Percentiles rank a stretch among this genome's conserved stretches.
Evolutionary conservation across 2,113 vertebrate genomes (phyloP).

Genomic region (Strigops habroptila): DNA sequence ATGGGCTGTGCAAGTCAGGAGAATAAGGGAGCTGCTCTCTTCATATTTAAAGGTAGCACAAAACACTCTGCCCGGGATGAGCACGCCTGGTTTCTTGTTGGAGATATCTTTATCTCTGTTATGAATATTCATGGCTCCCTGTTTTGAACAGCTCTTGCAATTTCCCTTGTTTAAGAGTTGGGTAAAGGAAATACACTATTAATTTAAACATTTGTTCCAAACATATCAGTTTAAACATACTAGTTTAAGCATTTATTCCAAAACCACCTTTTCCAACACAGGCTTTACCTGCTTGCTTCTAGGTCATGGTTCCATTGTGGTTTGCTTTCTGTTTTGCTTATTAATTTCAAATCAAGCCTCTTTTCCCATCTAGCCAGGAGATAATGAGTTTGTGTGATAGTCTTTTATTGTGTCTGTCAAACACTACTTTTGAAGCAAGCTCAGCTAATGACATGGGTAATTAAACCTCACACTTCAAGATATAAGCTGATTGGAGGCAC

Average conservation of each 20-base stretch:
- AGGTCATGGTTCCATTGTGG: background rate
- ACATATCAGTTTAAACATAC: background rate
- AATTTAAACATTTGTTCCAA: background rate
- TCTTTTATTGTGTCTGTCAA: background rate
- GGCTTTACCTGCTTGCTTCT: background rate
- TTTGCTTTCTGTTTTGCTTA: background rate
- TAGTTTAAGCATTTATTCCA: background rate
- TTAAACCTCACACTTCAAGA: constrained; percentile 8
- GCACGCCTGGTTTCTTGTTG: background rate
- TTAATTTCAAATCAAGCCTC: background rate
- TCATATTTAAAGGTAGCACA: background rate
- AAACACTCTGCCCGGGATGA: background rate
- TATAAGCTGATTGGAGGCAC: background rate
- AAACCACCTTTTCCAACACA: background rate
- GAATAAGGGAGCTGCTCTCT: background rate
- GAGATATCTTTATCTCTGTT: background rate
- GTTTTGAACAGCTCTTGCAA: background rate
- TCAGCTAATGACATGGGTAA: constrained; percentile 14
- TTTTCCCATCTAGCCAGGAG: background rate
- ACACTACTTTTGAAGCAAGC: background rate
- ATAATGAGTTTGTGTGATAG: background rate
- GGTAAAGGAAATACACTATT: background rate
- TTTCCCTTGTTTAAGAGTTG: background rate
- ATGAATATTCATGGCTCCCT: background rate
- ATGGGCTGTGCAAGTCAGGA: background rate